These are phyloP conservation scores for Typhlomys cinereus DNA, from an alignment of 2,113 vertebrate genomes.

Conservation along the genomic window DNA sequence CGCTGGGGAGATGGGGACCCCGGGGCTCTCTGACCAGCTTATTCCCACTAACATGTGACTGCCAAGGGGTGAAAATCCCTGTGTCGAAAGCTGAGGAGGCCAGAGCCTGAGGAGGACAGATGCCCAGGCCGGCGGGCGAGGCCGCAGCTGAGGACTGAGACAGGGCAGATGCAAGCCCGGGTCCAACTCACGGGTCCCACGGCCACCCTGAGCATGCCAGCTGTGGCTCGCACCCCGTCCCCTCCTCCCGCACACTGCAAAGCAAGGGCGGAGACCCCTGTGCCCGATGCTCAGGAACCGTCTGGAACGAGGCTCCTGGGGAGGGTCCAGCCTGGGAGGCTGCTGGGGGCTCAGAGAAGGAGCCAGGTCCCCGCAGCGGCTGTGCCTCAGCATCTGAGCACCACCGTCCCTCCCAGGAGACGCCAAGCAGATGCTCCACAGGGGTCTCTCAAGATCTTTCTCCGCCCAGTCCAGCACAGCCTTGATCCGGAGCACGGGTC, in stretches of 20 bases:
- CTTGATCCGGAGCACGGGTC: background rate
- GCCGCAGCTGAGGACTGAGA: background rate
- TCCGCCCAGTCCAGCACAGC: background rate
- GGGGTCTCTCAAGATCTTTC: background rate
- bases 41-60: background rate
- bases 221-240: background rate
- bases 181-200: constrained; percentile 36
- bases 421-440: background rate
- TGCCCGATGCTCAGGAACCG: background rate
- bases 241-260: background rate
- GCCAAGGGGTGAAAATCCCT: background rate
- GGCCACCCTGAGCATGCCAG: background rate
- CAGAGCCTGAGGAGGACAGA: accelerated
- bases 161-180: too few species aligned
- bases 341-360: background rate
- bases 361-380: background rate
- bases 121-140: background rate
- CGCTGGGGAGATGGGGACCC: background rate
- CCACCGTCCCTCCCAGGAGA: too few species aligned
- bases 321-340: background rate
- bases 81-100: background rate
- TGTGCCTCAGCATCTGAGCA: background rate
- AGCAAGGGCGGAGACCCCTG: background rate
- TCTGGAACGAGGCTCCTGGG: background rate
- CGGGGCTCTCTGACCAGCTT: background rate